Evolutionary conservation across 35 echinoderm and acorn worm genomes (phyloP).

Genomic region (Patiria miniata): DNA sequence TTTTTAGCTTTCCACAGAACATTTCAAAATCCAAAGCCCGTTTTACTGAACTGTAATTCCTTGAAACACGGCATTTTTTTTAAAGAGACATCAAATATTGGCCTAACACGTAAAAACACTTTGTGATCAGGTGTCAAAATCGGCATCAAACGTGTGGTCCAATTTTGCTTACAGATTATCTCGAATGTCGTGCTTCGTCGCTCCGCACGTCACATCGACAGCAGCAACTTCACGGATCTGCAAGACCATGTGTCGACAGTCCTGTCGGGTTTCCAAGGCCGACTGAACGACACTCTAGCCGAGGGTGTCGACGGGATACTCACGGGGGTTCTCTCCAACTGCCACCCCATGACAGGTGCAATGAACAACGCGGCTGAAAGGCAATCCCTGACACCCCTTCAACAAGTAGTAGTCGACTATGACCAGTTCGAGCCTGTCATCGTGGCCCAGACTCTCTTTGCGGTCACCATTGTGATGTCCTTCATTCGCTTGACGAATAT

Average conservation of each 20-base stretch:
- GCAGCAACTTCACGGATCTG: neutral
- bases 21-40: no score
- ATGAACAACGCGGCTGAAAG: neutral
- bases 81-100: no score
- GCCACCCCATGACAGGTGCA: neutral
- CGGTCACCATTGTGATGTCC: neutral
- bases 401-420: neutral
- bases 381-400: neutral
- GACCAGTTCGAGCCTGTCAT: neutral
- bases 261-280: neutral
- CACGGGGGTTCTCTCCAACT: neutral
- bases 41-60: no score
- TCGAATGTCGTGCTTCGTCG: neutral
- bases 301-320: neutral
- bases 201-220: neutral
- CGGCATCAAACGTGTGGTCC: no score
- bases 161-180: neutral
- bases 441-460: conserved; percentile 4
- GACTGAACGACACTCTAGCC: neutral
- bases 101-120: no score
- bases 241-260: neutral
- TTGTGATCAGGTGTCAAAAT: no score
- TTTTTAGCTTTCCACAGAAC: no score
- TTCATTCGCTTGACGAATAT: conserved; percentile 35
- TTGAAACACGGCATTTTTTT: no score